Evolutionary conservation across 1,140 invertebrate species (phyloP), one percentile per base, ranked within the genome.

Genomic region (Sycophaga agraensis): DNA sequence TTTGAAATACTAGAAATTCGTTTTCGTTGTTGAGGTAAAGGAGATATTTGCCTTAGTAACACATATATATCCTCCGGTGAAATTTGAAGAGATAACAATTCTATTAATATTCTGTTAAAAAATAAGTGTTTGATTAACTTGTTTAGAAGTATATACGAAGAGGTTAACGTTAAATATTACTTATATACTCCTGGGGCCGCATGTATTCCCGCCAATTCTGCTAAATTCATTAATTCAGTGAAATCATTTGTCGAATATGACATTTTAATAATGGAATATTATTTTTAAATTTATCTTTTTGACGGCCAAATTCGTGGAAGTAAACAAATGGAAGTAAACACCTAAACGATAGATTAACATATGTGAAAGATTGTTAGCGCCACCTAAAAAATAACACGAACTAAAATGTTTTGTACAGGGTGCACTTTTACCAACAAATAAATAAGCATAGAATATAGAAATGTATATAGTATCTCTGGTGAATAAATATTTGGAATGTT

Each of bases 61-160:
- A 66, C 54, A 26, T 74, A 74, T 56, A 77, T 71, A 39, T 75
- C 73, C 24, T 76, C 71, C 11, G 75, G 74, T 24, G 72, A 70
- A 22, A 74, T 57, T 58, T 71, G 65, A 51, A 77, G 66, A 0
- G 66, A 60, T n/a, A 77, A 19, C 8, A 76, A 64, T 69, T 76
- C 72, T 22, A 70, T 63, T 17, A 76, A 54, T 2, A 75, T 68
- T 22, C 74, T 75, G 19, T 45, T 68, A 57, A 55, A 31, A 40
- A 5, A 54, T 40, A 9, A 53, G 4, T n/a, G n/a, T n/a, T n/a
- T n/a, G 11, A 11, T 17, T 42, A 28, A 17, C 16, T 9, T 54
- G 28, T 24, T 14, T 40, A 49, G 31, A n/a, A 64, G 2, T 12
- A 31, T 17, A 55, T 28, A 43, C 12, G 28, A 39, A 48, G 12